Evolutionary conservation across 1,140 invertebrate genomes (phyloP).

Genomic region (Ceratosolen solmsi): DNA sequence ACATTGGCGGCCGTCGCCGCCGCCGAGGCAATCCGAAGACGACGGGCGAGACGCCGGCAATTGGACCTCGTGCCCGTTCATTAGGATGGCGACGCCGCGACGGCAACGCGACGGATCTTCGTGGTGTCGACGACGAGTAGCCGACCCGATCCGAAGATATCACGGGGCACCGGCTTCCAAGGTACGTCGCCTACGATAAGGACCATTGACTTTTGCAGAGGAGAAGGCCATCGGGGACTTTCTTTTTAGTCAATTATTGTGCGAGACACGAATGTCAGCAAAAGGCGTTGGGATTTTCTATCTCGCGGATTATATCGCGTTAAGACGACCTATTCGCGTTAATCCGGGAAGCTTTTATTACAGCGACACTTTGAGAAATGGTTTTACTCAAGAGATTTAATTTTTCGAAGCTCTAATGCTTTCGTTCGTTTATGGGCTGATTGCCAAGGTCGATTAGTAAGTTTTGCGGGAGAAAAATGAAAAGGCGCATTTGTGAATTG

Average conservation of each 20-base stretch:
- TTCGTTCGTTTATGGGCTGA: background rate
- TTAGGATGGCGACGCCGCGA: constrained; percentile 9
- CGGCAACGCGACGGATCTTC: background rate
- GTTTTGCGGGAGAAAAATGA: background rate
- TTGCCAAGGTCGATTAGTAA: background rate
- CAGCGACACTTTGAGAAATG: no score
- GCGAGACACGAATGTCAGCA: no score
- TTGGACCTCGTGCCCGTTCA: background rate
- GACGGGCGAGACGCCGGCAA: background rate
- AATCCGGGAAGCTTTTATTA: no score
- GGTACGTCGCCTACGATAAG: constrained; percentile 3
- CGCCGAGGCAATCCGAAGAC: background rate
- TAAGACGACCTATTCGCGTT: no score
- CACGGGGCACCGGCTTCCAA: background rate
- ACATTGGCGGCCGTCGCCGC: background rate
- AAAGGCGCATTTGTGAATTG: background rate
- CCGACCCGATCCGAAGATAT: background rate
- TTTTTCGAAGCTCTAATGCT: no score
- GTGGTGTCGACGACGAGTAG: constrained; percentile 12
- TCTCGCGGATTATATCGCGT: no score
- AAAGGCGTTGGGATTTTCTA: no score
- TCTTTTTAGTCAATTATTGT: no score
- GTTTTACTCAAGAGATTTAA: no score
- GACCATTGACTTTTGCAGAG: no score
- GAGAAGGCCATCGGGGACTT: background rate